Percentiles rank a stretch among this genome's conserved stretches.
Conservation (phyloP, 2,113 vertebrate species). For the Tupaia chinensis region DNA sequence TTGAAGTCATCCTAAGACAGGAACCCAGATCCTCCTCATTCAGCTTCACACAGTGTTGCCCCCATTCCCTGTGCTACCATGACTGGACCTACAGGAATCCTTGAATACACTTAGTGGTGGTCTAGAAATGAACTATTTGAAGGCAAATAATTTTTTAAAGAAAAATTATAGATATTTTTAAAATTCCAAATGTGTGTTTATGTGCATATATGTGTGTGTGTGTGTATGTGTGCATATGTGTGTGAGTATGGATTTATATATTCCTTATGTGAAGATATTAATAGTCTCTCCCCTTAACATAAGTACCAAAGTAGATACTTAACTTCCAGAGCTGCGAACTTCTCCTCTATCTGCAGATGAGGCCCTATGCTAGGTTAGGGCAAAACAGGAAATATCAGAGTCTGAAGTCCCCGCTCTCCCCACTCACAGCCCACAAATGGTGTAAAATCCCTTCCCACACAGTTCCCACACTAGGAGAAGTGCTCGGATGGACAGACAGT, state of each 20-base stretch:
- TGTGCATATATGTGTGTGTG: neutral
- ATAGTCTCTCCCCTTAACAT: neutral
- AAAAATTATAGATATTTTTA: neutral
- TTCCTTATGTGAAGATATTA: neutral
- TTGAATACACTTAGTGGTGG: neutral
- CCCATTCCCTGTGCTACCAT: no score
- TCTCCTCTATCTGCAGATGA: neutral
- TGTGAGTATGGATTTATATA: neutral
- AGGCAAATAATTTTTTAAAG: conserved; percentile 12
- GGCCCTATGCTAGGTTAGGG: neutral
- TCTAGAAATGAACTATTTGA: conserved; percentile 21
- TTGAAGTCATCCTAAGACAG: no score
- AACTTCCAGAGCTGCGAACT: neutral
- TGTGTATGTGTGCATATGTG: neutral
- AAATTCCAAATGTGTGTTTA: neutral
- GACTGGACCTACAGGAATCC: neutral
- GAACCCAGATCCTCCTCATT: no score
- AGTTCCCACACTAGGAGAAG: conserved; percentile 64
- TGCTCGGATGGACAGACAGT: neutral
- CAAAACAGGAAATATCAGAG: neutral
- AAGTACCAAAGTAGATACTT: neutral
- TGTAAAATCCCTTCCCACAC: neutral
- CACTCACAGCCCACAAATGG: neutral
- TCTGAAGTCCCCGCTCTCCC: neutral
- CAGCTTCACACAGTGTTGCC: no score